Base-by-base conservation (phyloP, 2,888 invertebrate genomes). In the Geotrupes spiniger region DNA sequence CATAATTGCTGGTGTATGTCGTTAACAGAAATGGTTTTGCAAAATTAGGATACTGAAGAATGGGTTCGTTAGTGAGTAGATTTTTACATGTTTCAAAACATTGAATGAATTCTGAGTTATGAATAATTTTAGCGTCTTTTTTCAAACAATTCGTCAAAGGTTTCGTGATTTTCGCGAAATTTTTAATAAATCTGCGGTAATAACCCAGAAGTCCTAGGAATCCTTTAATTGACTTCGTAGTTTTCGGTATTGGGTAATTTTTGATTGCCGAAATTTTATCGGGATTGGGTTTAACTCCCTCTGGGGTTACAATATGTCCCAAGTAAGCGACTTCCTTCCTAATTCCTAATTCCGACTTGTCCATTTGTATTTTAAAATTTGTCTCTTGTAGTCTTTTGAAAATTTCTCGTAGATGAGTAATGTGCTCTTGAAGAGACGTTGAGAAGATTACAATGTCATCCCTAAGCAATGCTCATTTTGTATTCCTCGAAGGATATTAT, bases 371-470 rank as follows among this genome's bases (percentile, higher is more conserved):
- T 45, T 55, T 55, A n/a, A 60, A 50, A 25, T 50, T 53, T 12
- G 46, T 11, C 26, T 54, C 36, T 15, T 42, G n/a, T 21, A 60
- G 21, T 29, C 47, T 26, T 36, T 46, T n/a, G 33, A 57, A 57
- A n/a, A 61, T 49, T 43, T 28, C 25, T 48, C 40, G 36, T 36
- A 57, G 16, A 17, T 47, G 54, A 11, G 1, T 17, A 27, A 55
- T 33, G 10, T 58, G 58, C 42, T 58, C 57, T 38, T 51, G 42
- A 12, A 58, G 21, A 6, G 42, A 42, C 5, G 54, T 51, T 2
- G 51, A 51, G 31, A 51, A 58, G 6, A 58, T 42, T 4, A 58
- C 51, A 4, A 61, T 58, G n/a, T 59, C 59, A 39, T 63, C 62
- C 59, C 53, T 3, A 55, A 49, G 9, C 59, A 51, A 16, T 52